Base-by-base conservation (phyloP, 2,888 invertebrate genomes). In the Leptinotarsa rubiginosa region DNA sequence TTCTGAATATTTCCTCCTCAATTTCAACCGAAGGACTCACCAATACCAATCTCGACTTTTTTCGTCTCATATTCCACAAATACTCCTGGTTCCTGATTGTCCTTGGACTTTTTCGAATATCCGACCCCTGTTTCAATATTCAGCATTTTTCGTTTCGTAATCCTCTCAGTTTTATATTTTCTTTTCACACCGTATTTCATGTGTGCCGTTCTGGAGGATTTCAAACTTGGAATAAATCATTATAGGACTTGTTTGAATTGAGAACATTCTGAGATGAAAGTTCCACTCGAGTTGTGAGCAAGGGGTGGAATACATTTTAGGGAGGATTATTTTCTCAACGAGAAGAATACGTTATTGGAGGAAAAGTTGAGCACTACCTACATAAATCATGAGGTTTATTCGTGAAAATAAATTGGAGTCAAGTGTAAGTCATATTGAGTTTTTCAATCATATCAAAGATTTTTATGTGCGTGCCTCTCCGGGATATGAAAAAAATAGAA, bases 111-210 rank as follows among this genome's bases (percentile, higher is more conserved):
- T 56, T 56, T 12, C 56, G 56, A 13, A 13, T 31, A 31, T 12
- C 54, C 10, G 18, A 62, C 25, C 62, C 62, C 31, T 62, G 31
- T 62, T 41, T 62, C n/a, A 62, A 62, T 41, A 62, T 62, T 62
- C 62, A 41, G n/a, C 25, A 5, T 31, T 31, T 62, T 41, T 12
- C 31, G 12, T 62, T 62, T 62, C 62, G 12, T 31, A 25, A 13
- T n/a, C 16, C 62, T n/a, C 25, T 31, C 16, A 31, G 12, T 62
- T 31, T 62, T 13, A 41, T 62, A 31, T 62, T 62, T 62, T 12
- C 41, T n/a, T 62, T 62, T 31, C 62, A 41, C 62, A 62, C 25
- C n/a, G 41, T n/a, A 12, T 31, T 62, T 62, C 31, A 31, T 31
- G n/a, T 62, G 62, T n/a, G 25, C 31, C 18, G 31, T 62, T n/a